Conservation (phyloP, 1,140 invertebrate species). For the Orchesella cincta region DNA sequence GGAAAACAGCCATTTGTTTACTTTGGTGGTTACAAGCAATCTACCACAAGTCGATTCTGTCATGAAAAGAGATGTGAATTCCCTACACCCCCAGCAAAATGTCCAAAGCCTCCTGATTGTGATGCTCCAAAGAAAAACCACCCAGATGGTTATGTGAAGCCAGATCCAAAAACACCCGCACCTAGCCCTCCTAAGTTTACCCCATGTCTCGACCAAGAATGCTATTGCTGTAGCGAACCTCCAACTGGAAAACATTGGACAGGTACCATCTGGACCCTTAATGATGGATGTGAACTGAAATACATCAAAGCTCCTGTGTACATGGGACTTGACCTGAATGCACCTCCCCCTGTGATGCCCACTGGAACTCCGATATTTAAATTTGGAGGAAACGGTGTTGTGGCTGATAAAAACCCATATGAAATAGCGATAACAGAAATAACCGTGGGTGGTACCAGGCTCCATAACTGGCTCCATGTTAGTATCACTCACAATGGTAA, state of each 20-base stretch:
- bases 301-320: neutral
- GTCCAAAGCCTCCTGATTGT: neutral
- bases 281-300: neutral
- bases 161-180: neutral
- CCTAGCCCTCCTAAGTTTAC: neutral
- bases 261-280: neutral
- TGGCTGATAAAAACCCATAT: constrained; percentile 28
- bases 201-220: neutral
- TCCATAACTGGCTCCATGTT: constrained; percentile 39
- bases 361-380: no score
- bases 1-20: neutral
- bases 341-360: no score
- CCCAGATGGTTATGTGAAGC: neutral
- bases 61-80: neutral
- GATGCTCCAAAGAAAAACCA: neutral
- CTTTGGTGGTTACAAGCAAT: neutral
- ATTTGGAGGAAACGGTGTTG: neutral
- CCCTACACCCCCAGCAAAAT: neutral
- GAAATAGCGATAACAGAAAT: constrained; percentile 31
- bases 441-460: neutral
- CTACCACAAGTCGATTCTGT: neutral
- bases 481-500: constrained; percentile 2
- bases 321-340: no score
- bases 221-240: neutral
- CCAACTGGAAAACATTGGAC: neutral